These are phyloP conservation scores for Bombus affinis DNA, from an alignment of 1,140 invertebrate species.

Conservation along the genomic window DNA sequence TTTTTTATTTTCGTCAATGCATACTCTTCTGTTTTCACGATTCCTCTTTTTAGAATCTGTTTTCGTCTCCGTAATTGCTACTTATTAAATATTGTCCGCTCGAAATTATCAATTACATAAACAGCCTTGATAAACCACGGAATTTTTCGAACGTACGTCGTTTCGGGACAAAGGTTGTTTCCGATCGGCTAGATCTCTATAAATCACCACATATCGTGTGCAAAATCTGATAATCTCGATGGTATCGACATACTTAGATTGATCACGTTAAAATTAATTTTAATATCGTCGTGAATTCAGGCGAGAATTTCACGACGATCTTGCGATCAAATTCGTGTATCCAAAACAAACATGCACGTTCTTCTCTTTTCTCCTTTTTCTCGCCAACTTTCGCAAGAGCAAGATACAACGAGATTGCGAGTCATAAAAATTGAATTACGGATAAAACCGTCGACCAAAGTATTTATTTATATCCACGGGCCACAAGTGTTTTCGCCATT, in stretches of 20 bases:
- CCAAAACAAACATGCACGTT: not conserved
- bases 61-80: too few species aligned
- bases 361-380: not conserved
- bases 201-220: not conserved
- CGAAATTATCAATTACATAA: not conserved
- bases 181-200: not conserved
- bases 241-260: too few species aligned
- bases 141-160: not conserved
- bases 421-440: not conserved
- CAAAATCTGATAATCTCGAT: constrained; percentile 9
- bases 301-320: not conserved
- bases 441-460: constrained; percentile 1
- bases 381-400: not conserved
- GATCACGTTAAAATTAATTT: not conserved
- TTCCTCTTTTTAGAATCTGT: not conserved
- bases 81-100: not conserved
- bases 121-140: not conserved
- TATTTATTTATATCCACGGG: constrained; percentile 25
- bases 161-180: not conserved
- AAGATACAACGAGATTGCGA: not conserved
- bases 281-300: not conserved
- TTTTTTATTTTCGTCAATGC: not conserved
- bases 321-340: not conserved
- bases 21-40: accelerated
- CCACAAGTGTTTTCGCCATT: not conserved